These are phyloP conservation scores for Pristis pectinata DNA, from an alignment of 2,797 vertebrate genomes.

Conservation along the genomic window DNA sequence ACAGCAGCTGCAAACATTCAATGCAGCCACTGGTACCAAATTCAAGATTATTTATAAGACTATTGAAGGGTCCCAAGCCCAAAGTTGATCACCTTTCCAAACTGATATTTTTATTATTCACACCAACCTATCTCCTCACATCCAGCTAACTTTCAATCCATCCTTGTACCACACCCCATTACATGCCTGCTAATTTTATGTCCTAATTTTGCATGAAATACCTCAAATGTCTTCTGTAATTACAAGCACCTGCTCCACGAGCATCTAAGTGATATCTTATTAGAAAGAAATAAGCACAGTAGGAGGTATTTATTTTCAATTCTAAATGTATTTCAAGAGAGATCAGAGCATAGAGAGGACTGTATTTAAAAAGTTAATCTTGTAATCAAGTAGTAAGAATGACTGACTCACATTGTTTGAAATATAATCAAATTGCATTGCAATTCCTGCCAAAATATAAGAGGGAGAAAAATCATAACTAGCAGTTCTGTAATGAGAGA, in stretches of 20 bases:
- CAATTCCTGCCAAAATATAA: background rate
- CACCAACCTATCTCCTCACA: background rate
- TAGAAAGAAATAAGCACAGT: too few relatives aligned
- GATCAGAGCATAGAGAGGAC: background rate
- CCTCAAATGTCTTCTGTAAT: background rate
- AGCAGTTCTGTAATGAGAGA: background rate
- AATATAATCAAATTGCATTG: background rate
- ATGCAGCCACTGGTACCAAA: background rate
- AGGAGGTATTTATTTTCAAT: too few relatives aligned
- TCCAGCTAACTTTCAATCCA: background rate
- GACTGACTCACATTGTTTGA: background rate
- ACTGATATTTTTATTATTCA: background rate
- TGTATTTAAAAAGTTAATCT: background rate
- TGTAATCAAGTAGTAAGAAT: background rate
- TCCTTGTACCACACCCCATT: background rate
- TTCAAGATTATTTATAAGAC: background rate
- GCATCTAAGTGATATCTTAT: too few relatives aligned
- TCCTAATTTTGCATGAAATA: background rate
- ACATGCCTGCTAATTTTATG: background rate
- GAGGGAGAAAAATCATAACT: background rate
- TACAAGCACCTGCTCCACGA: too few relatives aligned
- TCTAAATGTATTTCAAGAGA: background rate
- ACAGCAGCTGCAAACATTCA: background rate
- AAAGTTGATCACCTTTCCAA: background rate
- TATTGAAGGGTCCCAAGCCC: background rate